phyloP scores from a whole-genome alignment of 2,888 invertebrate genomes.

The Tridacna gigas region DNA sequence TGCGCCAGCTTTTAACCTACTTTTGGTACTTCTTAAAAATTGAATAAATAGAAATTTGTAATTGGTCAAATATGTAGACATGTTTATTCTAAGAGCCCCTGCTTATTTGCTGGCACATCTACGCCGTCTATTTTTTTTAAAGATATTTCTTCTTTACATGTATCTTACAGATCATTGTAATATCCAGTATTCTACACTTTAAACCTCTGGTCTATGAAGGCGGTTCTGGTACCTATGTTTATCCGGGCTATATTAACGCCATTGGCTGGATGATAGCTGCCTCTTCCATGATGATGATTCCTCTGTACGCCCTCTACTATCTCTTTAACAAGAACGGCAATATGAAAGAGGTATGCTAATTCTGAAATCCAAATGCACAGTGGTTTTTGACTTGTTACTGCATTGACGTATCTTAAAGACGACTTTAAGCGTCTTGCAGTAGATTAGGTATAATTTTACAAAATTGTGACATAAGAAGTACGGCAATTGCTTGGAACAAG shows the following conservation, averaged over 20 bases:
- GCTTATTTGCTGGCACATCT: no score
- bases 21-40: no score
- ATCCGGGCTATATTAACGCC: slow-evolving; percentile 86
- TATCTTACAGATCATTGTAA: slow-evolving; percentile 81
- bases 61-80: no score
- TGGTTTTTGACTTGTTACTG: no score
- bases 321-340: slow-evolving; percentile 92
- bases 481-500: no score
- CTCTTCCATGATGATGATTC: slow-evolving; percentile 86
- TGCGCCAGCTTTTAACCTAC: no score
- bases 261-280: slow-evolving; percentile 86
- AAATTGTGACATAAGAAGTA: no score
- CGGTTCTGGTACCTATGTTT: slow-evolving; percentile 89
- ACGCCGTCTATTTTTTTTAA: not conserved
- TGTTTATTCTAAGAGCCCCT: no score
- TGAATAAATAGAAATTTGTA: no score
- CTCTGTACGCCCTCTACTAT: slow-evolving; percentile 89
- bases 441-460: no score
- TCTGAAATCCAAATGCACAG: not conserved
- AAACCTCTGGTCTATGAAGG: slow-evolving; percentile 89
- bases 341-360: slow-evolving; percentile 89
- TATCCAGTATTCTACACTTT: slow-evolving; percentile 81
- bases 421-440: no score
- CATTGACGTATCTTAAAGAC: no score
- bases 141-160: not conserved